These are phyloP conservation scores for Spatulosminthurus flaviceps DNA, from an alignment of 2,888 invertebrate genomes.

Conservation along the genomic window DNA sequence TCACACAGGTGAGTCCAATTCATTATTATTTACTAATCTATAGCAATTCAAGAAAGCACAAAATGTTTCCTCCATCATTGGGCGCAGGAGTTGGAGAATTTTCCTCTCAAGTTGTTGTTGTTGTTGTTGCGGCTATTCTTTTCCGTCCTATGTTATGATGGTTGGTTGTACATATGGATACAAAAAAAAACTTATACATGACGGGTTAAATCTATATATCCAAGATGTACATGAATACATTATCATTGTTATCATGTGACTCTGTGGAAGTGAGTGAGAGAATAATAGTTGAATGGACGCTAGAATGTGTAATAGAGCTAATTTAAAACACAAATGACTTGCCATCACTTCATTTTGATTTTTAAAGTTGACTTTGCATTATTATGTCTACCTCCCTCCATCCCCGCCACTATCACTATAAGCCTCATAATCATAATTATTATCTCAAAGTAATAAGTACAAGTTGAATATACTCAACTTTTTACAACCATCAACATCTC, in stretches of 20 bases:
- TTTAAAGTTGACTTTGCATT: conserved; percentile 23
- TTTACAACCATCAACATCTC: background rate
- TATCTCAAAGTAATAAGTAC: conserved; percentile 28
- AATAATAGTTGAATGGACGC: background rate
- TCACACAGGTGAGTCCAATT: conserved; percentile 83
- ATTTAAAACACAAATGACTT: conserved; percentile 40
- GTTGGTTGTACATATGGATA: too few relatives aligned
- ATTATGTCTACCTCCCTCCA: conserved; percentile 9
- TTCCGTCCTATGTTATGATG: background rate
- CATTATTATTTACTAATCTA: conserved; percentile 48
- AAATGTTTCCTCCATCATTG: background rate
- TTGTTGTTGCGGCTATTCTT: background rate
- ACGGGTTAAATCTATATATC: too few relatives aligned
- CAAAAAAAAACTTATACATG: too few relatives aligned
- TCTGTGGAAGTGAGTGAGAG: background rate
- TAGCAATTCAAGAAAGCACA: conserved; percentile 24
- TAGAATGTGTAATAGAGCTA: conserved; percentile 25
- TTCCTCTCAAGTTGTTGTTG: background rate
- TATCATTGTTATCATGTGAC: background rate
- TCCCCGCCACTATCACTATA: background rate
- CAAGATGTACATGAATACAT: background rate
- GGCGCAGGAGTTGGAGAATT: background rate
- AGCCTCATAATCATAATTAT: conserved; percentile 29
- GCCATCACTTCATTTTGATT: conserved; percentile 38
- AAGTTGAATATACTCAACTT: background rate